Evolutionary conservation across 2,113 vertebrate genomes (phyloP).

Genomic region (Aptenodytes forsteri): DNA sequence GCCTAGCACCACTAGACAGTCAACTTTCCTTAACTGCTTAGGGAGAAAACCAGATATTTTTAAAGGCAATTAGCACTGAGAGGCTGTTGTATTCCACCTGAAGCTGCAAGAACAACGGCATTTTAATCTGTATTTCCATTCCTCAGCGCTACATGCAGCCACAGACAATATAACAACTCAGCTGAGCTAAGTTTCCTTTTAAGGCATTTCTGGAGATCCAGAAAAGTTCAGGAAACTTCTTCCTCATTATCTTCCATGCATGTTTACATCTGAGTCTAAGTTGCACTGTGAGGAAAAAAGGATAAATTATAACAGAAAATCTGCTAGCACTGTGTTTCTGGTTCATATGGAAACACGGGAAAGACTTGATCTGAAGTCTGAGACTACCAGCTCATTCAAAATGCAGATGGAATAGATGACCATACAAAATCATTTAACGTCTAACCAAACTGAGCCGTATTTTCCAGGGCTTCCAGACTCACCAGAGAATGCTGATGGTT

Average conservation of each 20-base stretch:
- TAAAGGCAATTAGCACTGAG: background rate
- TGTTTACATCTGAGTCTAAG: background rate
- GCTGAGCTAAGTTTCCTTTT: background rate
- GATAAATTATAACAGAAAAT: background rate
- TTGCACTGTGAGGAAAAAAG: background rate
- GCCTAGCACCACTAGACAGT: background rate
- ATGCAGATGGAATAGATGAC: background rate
- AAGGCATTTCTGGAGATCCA: background rate
- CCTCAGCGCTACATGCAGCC: fast-evolving
- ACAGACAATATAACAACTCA: background rate
- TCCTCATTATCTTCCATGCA: background rate
- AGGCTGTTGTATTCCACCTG: background rate
- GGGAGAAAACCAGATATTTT: background rate
- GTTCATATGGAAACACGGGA: background rate
- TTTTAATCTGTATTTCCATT: background rate
- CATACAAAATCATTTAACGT: background rate
- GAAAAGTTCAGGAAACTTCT: background rate
- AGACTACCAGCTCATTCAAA: background rate
- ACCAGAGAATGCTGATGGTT: background rate
- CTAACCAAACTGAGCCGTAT: background rate
- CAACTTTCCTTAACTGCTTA: background rate
- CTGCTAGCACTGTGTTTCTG: background rate
- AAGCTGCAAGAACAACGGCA: background rate
- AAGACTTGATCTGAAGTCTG: background rate
- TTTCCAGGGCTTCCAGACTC: background rate